Conservation (phyloP, 2,888 invertebrate genomes). For the Pammene fasciana region DNA sequence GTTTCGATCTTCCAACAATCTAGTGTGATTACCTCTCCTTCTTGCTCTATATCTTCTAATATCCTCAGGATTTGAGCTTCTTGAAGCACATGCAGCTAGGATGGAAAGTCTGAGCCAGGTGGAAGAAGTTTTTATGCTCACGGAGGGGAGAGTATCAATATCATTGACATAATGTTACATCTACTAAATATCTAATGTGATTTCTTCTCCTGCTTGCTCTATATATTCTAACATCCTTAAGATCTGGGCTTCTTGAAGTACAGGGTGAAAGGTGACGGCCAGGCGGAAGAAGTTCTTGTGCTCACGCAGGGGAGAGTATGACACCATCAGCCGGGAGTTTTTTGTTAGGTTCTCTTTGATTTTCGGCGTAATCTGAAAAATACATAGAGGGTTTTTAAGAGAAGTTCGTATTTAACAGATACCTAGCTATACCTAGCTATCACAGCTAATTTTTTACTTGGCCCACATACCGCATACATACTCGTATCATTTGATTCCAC, state of each 20-base stretch:
- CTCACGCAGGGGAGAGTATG: slow-evolving; percentile 87
- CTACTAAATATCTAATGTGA: slow-evolving; percentile 46
- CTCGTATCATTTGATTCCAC: no score
- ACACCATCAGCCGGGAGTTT: slow-evolving; percentile 88
- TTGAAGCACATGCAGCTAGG: slow-evolving; percentile 85
- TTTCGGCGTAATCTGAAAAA: slow-evolving; percentile 85
- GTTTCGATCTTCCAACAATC: slow-evolving; percentile 27
- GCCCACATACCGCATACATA: no score
- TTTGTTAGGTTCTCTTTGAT: slow-evolving; percentile 88
- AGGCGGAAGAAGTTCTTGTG: slow-evolving; percentile 90
- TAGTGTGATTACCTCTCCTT: slow-evolving; percentile 73
- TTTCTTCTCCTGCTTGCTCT: slow-evolving; percentile 82
- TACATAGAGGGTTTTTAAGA: background rate
- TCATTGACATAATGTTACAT: slow-evolving; percentile 52
- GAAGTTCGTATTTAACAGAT: background rate
- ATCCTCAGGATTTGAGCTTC: slow-evolving; percentile 83
- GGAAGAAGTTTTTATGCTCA: slow-evolving; percentile 87
- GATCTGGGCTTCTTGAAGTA: slow-evolving; percentile 82
- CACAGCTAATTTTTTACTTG: no score
- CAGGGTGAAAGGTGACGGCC: slow-evolving; percentile 89
- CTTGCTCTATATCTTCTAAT: slow-evolving; percentile 85
- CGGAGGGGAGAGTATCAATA: slow-evolving; percentile 90
- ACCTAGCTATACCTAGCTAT: no score
- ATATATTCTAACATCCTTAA: slow-evolving; percentile 86
- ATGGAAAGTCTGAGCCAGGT: slow-evolving; percentile 89